Conservation (phyloP, 1,140 invertebrate species). For the Papilio polytes region DNA sequence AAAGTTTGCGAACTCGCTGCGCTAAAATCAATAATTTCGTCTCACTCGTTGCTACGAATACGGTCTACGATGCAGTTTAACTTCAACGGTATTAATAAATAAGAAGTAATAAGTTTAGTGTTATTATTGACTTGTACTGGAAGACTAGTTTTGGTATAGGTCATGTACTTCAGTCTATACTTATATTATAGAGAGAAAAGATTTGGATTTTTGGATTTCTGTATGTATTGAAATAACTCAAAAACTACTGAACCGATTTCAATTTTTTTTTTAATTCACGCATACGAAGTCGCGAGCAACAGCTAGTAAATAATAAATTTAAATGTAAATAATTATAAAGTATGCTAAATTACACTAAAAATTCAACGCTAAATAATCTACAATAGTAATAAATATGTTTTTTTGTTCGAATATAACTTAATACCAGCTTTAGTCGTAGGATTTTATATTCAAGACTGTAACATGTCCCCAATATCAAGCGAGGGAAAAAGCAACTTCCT, state of each 20-base stretch:
- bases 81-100: slow-evolving; percentile 32
- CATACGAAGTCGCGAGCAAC: no score
- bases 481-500: slow-evolving; percentile 56
- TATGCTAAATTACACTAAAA: neutral
- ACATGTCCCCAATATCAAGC: slow-evolving; percentile 52
- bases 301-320: neutral
- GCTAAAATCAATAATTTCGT: slow-evolving; percentile 78
- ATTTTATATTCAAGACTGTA: slow-evolving; percentile 42
- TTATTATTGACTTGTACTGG: neutral
- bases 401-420: neutral
- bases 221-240: no score
- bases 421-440: neutral
- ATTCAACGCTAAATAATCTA: neutral
- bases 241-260: no score
- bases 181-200: no score
- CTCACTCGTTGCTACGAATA: slow-evolving; percentile 51
- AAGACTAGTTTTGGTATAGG: neutral
- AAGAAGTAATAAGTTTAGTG: neutral
- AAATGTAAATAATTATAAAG: no score
- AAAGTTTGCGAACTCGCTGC: slow-evolving; percentile 66
- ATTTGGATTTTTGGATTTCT: no score
- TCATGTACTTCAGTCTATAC: neutral
- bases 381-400: neutral
- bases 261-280: no score
- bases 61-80: slow-evolving; percentile 37